A percentile compares a stretch with the other conserved stretches of the same genome.
phyloP scores from a whole-genome alignment of 2,113 vertebrate genomes.

The Vanacampus margaritifer region DNA sequence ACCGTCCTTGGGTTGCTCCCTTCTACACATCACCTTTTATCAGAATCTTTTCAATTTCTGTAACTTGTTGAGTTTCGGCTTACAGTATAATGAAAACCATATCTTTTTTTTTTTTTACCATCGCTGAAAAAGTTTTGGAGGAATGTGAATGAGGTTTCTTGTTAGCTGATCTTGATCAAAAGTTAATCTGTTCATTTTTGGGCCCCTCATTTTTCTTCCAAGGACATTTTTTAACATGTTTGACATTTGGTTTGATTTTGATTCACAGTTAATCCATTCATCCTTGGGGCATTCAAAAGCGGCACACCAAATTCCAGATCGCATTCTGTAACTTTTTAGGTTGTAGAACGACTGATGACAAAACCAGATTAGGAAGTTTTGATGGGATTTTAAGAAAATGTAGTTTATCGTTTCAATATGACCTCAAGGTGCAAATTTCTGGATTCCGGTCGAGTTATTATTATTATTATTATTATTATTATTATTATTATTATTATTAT shows the following conservation, averaged over 20 bases:
- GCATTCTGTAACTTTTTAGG: neutral
- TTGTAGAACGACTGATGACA: neutral
- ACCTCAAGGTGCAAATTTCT: neutral
- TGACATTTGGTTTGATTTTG: neutral
- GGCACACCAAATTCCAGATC: neutral
- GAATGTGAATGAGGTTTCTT: neutral
- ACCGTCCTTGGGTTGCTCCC: neutral
- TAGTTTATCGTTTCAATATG: neutral
- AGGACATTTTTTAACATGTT: constrained; percentile 2
- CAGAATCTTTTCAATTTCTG: neutral
- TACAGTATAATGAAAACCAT: neutral
- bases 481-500: neutral
- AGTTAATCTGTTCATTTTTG: neutral
- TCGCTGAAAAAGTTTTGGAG: neutral
- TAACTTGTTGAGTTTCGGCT: neutral
- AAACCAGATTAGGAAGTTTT: neutral
- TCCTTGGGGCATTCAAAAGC: neutral
- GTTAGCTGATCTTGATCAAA: constrained; percentile 1
- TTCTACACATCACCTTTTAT: neutral
- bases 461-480: no score
- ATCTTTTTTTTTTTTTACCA: neutral
- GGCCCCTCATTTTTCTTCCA: neutral
- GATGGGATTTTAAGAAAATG: neutral
- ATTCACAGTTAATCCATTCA: neutral
- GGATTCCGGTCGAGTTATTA: neutral